Base-by-base conservation (phyloP, 2,113 vertebrate species). In the Mustela lutreola region DNA sequence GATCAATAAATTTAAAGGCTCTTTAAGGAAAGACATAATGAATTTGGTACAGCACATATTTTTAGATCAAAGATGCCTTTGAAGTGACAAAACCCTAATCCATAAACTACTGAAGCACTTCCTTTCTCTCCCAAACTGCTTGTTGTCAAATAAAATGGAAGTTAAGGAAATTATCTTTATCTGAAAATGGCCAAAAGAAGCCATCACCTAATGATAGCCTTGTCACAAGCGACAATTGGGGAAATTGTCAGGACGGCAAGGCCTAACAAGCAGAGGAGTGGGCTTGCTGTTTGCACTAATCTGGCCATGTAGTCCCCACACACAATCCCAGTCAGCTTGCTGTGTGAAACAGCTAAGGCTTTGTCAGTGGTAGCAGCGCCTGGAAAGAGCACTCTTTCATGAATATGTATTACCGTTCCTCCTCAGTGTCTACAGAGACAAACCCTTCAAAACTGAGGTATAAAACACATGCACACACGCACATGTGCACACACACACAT, bases 31-130 rank as follows among this genome's bases (percentile, higher is more conserved):
- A 97, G 98, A 98, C 98, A 98, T 98, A 99, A 99, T 99, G 98
- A 98, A 99, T 99, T 99, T 98, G 98, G 99, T 99, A 99, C 98
- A 99, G 98, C 98, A 99, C 99, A 99, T 99, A 99, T 99, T 99
- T 99, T 98, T 98, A 99, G 98, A 99, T 99, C 98, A 99, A 99
- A 99, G 98, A 98, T 99, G 98, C 97, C 98, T 99, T 99, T 99
- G 99, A 99, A 99, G 99, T 99, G 98, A 98, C 98, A 99, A 98
- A 98, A 97, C 95, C 98, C 97, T 98, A 98, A 99, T 98, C 99
- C 97, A 98, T 98, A 98, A 98, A 99, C 97, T 95, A 97, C 97
- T 84, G 97, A 98, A 98, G 98, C 94, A 98, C 98, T 99, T 99
- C 99, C 98, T 99, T 98, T 99, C 98, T 97, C 96, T 95, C 97